Evolutionary conservation across 2,888 invertebrate genomes (phyloP).

Genomic region (Halocaridina rubra): DNA sequence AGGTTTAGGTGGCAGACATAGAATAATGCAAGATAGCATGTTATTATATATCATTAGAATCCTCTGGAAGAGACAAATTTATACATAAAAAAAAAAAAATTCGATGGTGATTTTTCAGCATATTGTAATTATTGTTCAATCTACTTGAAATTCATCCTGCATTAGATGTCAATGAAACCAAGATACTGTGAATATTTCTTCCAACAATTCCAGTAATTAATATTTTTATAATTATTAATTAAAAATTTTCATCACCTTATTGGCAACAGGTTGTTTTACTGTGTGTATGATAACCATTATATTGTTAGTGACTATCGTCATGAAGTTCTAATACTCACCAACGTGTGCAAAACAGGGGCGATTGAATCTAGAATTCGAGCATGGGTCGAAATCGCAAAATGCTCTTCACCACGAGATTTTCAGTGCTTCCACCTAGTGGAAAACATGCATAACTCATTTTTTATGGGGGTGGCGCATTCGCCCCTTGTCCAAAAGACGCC

Average conservation of each 20-base stretch:
- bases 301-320: not conserved
- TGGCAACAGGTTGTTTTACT: too few species aligned
- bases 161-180: not conserved
- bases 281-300: too few species aligned
- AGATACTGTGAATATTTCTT: not conserved
- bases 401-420: conserved; percentile 3
- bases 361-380: not conserved
- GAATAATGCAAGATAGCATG: too few species aligned
- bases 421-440: conserved; percentile 1
- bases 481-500: not conserved
- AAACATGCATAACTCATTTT: conserved; percentile 15
- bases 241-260: not conserved
- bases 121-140: conserved; percentile 13
- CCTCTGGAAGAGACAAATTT: not conserved
- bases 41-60: too few species aligned
- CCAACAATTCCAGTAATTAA: conserved; percentile 1
- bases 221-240: not conserved
- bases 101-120: not conserved
- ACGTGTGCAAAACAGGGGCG: not conserved
- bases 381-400: not conserved
- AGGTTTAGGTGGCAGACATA: too few species aligned
- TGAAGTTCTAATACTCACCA: not conserved
- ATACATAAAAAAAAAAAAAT: not conserved
- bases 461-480: not conserved
- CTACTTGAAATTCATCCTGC: conserved; percentile 17